phyloP scores from a whole-genome alignment of 2,113 vertebrate species.

The Dolichotis patagonum region DNA sequence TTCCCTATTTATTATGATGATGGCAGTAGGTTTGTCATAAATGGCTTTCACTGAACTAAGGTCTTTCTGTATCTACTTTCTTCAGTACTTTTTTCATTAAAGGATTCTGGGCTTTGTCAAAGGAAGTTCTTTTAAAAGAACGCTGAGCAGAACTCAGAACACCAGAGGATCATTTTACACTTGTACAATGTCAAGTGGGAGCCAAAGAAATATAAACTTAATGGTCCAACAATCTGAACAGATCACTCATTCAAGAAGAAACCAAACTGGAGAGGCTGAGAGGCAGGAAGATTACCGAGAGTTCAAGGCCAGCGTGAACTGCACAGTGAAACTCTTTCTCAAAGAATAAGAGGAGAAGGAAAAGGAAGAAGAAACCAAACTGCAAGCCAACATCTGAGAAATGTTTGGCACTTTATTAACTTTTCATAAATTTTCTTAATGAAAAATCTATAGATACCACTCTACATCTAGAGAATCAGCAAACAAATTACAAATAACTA shows the following conservation, averaged over 20 bases:
- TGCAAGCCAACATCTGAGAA: not conserved
- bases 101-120: not conserved
- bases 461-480: not conserved
- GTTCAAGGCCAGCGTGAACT: too few relatives aligned
- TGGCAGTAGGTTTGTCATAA: too few relatives aligned
- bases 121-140: not conserved
- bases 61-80: too few relatives aligned
- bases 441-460: not conserved
- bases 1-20: too few relatives aligned
- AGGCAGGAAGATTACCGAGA: too few relatives aligned
- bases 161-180: not conserved
- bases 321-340: too few relatives aligned
- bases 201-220: not conserved
- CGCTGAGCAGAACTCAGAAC: not conserved
- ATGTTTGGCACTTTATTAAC: not conserved
- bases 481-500: slow-evolving; percentile 37
- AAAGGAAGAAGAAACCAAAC: too few relatives aligned
- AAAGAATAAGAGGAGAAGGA: too few relatives aligned
- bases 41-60: too few relatives aligned
- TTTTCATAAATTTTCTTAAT: not conserved
- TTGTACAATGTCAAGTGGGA: not conserved
- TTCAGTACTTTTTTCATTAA: too few relatives aligned
- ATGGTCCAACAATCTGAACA: not conserved
- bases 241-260: not conserved
- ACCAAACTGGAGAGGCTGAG: not conserved